Evolutionary conservation across 2,113 vertebrate species (phyloP).

Genomic region (Pedionomus torquatus): DNA sequence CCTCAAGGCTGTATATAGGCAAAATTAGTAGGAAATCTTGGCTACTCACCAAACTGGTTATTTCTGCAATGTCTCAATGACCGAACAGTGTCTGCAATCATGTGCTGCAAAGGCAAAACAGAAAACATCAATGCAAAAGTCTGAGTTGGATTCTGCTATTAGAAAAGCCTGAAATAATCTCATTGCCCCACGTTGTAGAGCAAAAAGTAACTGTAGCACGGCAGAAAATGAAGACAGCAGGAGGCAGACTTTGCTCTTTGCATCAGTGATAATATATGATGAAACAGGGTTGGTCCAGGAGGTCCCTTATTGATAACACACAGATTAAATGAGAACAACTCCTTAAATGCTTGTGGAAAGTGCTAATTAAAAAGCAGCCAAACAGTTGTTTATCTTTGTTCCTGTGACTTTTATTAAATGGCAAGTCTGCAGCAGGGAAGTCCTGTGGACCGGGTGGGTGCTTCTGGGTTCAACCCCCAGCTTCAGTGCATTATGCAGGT

Average conservation of each 20-base stretch:
- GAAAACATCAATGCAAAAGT: neutral
- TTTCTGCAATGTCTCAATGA: slow-evolving; percentile 91
- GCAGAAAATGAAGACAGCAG: neutral
- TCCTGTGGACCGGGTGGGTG: neutral
- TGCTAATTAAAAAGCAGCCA: neutral
- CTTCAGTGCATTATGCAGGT: neutral
- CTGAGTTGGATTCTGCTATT: neutral
- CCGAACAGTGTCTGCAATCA: slow-evolving; percentile 94
- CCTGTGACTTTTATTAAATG: neutral
- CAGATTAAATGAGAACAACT: neutral
- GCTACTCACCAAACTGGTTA: slow-evolving; percentile 88
- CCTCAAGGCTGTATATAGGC: neutral
- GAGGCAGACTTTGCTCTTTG: neutral
- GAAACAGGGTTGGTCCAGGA: neutral
- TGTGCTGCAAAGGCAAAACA: slow-evolving; percentile 79
- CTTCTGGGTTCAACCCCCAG: neutral
- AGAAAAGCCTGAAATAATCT: neutral
- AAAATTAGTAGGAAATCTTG: neutral
- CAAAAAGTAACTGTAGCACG: neutral
- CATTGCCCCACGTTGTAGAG: neutral
- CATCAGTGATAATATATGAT: neutral
- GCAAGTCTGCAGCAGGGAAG: neutral
- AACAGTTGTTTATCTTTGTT: neutral
- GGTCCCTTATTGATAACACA: neutral
- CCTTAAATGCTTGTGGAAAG: neutral